Percentiles rank a stretch among this genome's conserved stretches.
phyloP scores from a whole-genome alignment of 2,113 vertebrate species.

The Ancistrus triradiatus region DNA sequence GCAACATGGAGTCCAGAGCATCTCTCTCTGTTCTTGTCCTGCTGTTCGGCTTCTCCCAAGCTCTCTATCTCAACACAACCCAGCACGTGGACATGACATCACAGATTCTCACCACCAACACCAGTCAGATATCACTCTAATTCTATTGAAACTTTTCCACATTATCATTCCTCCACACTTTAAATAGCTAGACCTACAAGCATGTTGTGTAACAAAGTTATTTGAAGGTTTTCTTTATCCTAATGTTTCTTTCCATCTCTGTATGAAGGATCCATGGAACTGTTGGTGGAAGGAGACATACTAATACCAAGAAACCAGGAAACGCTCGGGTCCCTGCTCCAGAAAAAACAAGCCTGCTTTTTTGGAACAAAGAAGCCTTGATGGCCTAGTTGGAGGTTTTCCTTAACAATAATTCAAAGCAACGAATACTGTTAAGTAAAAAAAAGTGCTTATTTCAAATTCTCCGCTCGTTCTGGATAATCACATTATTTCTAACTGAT shows the following conservation, averaged over 20 bases:
- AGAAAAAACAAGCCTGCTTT: slow-evolving; percentile 11
- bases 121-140: slow-evolving; percentile 16
- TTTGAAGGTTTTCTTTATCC: too few species aligned
- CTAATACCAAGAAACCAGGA: neutral
- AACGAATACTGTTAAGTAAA: slow-evolving; percentile 38
- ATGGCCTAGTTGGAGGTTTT: slow-evolving; percentile 40
- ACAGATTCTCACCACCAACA: slow-evolving; percentile 36
- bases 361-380: slow-evolving; percentile 42
- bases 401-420: slow-evolving; percentile 33
- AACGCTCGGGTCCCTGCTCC: neutral
- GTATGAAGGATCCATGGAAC: neutral
- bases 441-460: neutral
- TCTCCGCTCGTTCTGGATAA: neutral
- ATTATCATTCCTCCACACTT: neutral
- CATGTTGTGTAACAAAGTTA: too few species aligned
- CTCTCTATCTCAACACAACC: neutral
- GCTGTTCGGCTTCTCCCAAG: slow-evolving; percentile 9
- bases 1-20: neutral
- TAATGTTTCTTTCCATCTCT: neutral
- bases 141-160: neutral
- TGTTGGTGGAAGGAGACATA: neutral
- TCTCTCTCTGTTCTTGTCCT: neutral
- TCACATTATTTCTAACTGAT: neutral
- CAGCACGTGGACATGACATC: slow-evolving; percentile 24
- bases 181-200: too few species aligned